Evolutionary conservation across 1,140 invertebrate species (phyloP).

Genomic region (Papilio glaucus): DNA sequence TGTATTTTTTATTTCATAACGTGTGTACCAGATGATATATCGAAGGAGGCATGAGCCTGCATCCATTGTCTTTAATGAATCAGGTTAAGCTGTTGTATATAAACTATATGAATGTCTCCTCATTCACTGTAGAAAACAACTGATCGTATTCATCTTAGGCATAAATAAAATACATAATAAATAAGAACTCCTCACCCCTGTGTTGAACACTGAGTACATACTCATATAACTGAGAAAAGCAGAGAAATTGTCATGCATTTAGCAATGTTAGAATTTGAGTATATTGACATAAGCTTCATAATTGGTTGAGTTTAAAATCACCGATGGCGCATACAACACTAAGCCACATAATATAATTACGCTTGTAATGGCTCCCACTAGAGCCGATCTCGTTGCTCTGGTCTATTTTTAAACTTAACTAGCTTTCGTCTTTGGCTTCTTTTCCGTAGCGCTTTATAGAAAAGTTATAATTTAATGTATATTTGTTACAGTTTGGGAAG

Average conservation of each 20-base stretch:
- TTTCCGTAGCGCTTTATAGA: neutral
- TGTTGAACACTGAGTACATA: neutral
- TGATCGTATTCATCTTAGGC: neutral
- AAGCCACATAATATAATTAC: constrained; percentile 22
- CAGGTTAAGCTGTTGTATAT: neutral
- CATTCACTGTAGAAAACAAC: neutral
- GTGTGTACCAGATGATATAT: neutral
- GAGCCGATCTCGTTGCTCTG: constrained; percentile 9
- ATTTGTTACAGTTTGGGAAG: neutral
- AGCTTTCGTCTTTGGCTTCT: constrained; percentile 19
- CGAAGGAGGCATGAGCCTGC: neutral
- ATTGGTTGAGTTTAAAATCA: constrained; percentile 15
- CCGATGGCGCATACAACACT: neutral
- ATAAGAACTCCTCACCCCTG: neutral
- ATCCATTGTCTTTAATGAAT: constrained; percentile 16
- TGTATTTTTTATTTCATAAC: neutral
- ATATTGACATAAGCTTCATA: neutral
- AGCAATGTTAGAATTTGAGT: neutral
- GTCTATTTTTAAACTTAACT: constrained; percentile 22
- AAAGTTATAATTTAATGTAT: neutral
- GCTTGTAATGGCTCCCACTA: constrained; percentile 18
- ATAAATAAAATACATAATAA: neutral
- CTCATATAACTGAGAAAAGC: neutral
- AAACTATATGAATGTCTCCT: neutral
- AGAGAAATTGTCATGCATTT: neutral